phyloP scores from a whole-genome alignment of 2,113 vertebrate species.

The Pleuronectes platessa region DNA sequence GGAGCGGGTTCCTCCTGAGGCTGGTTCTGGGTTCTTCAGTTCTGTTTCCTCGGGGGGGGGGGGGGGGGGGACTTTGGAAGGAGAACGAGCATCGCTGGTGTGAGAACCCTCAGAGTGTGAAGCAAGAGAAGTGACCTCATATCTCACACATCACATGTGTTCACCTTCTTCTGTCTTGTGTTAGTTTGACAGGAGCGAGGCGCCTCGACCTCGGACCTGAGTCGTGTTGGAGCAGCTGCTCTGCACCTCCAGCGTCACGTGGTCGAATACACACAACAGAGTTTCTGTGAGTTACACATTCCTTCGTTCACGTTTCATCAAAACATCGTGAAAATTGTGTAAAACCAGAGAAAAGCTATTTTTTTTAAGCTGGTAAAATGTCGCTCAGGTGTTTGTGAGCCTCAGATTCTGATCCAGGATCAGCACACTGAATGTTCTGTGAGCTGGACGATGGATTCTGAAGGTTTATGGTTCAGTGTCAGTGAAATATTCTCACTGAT shows the following conservation, averaged over 20 bases:
- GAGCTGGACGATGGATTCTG: neutral
- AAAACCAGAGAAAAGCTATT: neutral
- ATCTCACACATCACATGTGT: too few species aligned
- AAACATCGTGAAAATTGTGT: neutral
- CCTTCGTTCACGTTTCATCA: neutral
- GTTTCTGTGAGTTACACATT: neutral
- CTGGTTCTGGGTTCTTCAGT: too few species aligned
- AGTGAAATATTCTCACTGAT: constrained; percentile 37
- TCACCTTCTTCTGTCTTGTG: too few species aligned
- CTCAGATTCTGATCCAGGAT: constrained; percentile 3
- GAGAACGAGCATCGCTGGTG: too few species aligned
- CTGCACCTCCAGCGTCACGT: neutral
- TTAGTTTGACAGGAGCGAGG: too few species aligned
- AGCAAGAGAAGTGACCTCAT: too few species aligned
- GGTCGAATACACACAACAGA: too few species aligned
- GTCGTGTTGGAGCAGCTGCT: neutral
- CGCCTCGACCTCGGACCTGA: too few species aligned
- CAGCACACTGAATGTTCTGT: neutral
- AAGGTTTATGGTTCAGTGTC: constrained; percentile 16
- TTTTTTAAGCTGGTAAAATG: neutral
- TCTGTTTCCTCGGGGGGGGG: too few species aligned
- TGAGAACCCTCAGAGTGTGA: too few species aligned
- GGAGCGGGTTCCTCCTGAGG: too few species aligned
- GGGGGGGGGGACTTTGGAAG: too few species aligned
- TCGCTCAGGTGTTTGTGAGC: neutral